Evolutionary conservation across 2,797 vertebrate genomes (phyloP), one percentile per base, ranked within the genome.

Genomic region (Scomberomorus guttatus): DNA sequence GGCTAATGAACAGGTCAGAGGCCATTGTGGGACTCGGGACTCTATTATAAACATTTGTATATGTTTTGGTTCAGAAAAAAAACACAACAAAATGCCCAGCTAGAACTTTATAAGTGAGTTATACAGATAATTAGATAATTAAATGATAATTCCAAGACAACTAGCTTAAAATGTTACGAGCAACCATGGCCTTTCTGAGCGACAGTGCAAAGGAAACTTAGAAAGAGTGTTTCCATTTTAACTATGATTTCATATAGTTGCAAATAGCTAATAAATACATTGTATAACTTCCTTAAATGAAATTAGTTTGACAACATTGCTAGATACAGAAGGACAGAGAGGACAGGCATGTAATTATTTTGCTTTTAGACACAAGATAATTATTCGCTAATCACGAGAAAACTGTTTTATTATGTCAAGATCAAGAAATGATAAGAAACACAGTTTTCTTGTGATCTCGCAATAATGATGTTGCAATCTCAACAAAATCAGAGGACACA

Each of bases 151-250:
- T 32, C 29, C 4, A 48, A 65, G 42, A 24, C 6, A 74, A 48
- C 8, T 15, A 7, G 15, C 15, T 71, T 72, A 75, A 22, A 17
- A 61, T 22, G 3, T 27, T 5, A 46, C 50, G 32, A 71, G 22
- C 56, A 9, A 82, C 57, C 61, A 63, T 6, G 1, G 32, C 25
- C 48, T 81, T 59, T 77, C 59, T 80, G 61, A 57, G 57, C 13
- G 1, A 57, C 15, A 51, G 25, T 6, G 56, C 11, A 73, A 54
- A 64, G 57, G 20, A 22, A 55, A 50, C 18, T 50, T 50, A 6
- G 7, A 17, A 3, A 14, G 17, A 44, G 24, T 1, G 10, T 34
- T 75, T 57, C 11, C 6, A 62, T 42, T 67, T 54, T 27, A 70
- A 39, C 18, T 6, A 61, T 29, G 0, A 25, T 71, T 80, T 82